phyloP scores from a whole-genome alignment of 2,888 invertebrate genomes.

The Tenthredo distinguenda region DNA sequence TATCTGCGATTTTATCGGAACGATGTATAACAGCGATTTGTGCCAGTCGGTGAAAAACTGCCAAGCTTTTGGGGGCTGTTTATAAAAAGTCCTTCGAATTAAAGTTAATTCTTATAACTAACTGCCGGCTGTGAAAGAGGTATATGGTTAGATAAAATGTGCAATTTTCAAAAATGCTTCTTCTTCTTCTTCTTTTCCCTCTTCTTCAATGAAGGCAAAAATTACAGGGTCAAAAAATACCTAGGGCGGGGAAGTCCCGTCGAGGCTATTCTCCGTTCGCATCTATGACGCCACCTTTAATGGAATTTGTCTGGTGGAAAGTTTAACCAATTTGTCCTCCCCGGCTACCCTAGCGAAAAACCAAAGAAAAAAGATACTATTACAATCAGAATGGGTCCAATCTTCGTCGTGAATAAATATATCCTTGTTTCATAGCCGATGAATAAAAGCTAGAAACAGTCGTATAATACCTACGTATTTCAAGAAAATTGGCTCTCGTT shows the following conservation, averaged over 20 bases:
- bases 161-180: slow-evolving; percentile 73
- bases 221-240: slow-evolving; percentile 70
- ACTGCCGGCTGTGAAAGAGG: slow-evolving; percentile 44
- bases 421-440: slow-evolving; percentile 47
- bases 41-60: neutral
- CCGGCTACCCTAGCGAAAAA: neutral
- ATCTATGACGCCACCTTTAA: slow-evolving; percentile 63
- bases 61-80: neutral
- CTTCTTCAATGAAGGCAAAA: slow-evolving; percentile 64
- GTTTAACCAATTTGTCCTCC: slow-evolving; percentile 21
- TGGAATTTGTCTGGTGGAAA: slow-evolving; percentile 58
- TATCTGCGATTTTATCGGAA: neutral
- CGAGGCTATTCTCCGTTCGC: slow-evolving; percentile 54
- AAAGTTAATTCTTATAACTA: slow-evolving; percentile 36
- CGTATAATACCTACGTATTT: slow-evolving; percentile 27
- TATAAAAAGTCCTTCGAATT: slow-evolving; percentile 7
- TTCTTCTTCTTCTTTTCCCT: neutral
- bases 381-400: neutral
- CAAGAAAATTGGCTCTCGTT: neutral
- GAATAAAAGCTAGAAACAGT: slow-evolving; percentile 55
- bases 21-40: neutral
- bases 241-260: slow-evolving; percentile 52
- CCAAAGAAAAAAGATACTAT: neutral
- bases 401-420: slow-evolving; percentile 50
- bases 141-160: slow-evolving; percentile 63